These are phyloP conservation scores for Panthera uncia DNA, from an alignment of 2,113 vertebrate genomes.

Conservation along the genomic window DNA sequence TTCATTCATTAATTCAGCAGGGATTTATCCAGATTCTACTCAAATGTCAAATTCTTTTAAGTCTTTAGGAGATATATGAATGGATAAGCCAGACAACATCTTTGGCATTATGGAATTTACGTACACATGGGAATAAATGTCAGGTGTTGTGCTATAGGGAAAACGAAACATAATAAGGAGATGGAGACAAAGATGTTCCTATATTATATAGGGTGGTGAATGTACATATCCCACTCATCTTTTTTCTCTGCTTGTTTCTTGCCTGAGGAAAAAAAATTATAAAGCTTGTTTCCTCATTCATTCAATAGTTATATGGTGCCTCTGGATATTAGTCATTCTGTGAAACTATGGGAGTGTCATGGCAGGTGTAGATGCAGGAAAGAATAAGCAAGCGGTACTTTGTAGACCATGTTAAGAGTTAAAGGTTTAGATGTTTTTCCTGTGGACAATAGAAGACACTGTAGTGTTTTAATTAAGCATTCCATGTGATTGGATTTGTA, in stretches of 20 bases:
- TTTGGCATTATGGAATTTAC: neutral
- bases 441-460: neutral
- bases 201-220: neutral
- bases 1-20: neutral
- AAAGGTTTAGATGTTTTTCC: neutral
- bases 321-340: neutral
- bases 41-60: neutral
- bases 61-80: neutral
- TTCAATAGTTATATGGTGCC: neutral
- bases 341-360: neutral
- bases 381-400: neutral
- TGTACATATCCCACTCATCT: neutral
- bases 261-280: neutral
- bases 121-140: neutral
- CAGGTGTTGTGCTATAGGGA: neutral
- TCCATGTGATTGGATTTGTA: slow-evolving; percentile 16
- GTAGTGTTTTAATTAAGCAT: slow-evolving; percentile 37
- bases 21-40: neutral
- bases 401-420: neutral
- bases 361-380: neutral
- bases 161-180: neutral
- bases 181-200: neutral
- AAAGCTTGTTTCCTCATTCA: neutral
- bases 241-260: neutral
- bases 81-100: neutral